These are phyloP conservation scores for Calliopum simillimum DNA, from an alignment of 2,888 invertebrate species.

Conservation along the genomic window DNA sequence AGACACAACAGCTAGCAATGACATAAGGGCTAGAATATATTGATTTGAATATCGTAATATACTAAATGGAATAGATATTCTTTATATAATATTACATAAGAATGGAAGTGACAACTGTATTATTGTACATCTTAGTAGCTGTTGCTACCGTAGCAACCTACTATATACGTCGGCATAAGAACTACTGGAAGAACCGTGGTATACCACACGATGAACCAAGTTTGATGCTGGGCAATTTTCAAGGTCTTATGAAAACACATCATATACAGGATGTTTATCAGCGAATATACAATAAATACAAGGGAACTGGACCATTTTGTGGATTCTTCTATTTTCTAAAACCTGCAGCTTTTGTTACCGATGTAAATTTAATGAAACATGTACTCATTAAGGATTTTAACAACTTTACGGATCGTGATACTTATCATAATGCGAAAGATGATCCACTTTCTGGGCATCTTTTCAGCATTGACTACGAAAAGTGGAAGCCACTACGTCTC, in stretches of 20 bases:
- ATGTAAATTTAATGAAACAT: conserved; percentile 52
- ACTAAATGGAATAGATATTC: too few species aligned
- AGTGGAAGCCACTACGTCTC: conserved; percentile 66
- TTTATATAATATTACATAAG: too few species aligned
- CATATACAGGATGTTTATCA: conserved; percentile 43
- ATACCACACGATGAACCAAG: conserved; percentile 32
- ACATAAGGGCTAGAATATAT: too few species aligned
- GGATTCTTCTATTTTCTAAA: conserved; percentile 56
- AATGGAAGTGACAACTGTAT: not conserved
- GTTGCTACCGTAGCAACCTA: not conserved
- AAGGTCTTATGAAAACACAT: conserved; percentile 37
- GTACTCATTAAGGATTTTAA: conserved; percentile 58
- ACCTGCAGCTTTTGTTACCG: conserved; percentile 52
- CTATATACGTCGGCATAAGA: conserved; percentile 23
- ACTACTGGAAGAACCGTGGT: conserved; percentile 36
- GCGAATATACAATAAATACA: conserved; percentile 29
- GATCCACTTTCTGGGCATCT: conserved; percentile 64
- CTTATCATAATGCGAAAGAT: conserved; percentile 57
- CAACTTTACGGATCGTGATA: conserved; percentile 62
- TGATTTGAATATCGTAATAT: too few species aligned
- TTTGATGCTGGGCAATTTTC: conserved; percentile 30
- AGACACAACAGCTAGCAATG: too few species aligned
- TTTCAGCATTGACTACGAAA: conserved; percentile 58
- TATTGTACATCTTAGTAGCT: conserved; percentile 9
- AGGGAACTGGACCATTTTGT: conserved; percentile 45